Base-by-base conservation (phyloP, 2,888 invertebrate genomes). In the Altica lythri region DNA sequence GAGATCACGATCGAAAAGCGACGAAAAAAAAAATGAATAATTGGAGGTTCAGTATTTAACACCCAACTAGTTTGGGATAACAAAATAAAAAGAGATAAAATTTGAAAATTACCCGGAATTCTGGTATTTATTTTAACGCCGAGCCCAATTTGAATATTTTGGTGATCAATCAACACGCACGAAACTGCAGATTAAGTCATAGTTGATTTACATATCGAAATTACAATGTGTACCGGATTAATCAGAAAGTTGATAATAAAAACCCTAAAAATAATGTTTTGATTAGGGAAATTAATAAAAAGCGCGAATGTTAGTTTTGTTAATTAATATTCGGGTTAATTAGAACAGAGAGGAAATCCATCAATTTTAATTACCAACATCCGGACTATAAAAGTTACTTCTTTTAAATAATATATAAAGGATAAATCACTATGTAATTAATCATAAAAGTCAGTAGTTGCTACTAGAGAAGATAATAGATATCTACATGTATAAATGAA, bases 41-140 rank as follows among this genome's bases (percentile, higher is more conserved):
- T 57, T 45, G 52, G 10, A 6, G 57, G 57, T 53, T 53, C 46
- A 45, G 49, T 53, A 53, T 49, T 57, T 57, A 53, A 55, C 55
- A 55, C 55, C 43, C n/a, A 27, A 19, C 35, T 30, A 48, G 30
- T 37, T 35, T 34, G 25, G 18, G 29, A 55, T 40, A 6, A 14
- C 27, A 50, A 45, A 37, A 45, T 44, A 32, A 12, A 17, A 44
- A 29, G 38, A 29, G 13, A 18, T n/a, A 27, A 6, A 37, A 16
- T 5, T 27, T 13, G 8, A 18, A 40, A 46, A 30, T 53, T 40
- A 40, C 17, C 40, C 46, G 34, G 42, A 40, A 35, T 46, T 53
- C n/a, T 32, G 40, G 32, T 53, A 34, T 53, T 53, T 53, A 53
- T 53, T 52, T 46, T 47, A 22, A 46, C 45, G 30, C 37, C 8